Base-by-base conservation (phyloP, 1,140 invertebrate genomes). In the Gonatopus flavifemur region DNA sequence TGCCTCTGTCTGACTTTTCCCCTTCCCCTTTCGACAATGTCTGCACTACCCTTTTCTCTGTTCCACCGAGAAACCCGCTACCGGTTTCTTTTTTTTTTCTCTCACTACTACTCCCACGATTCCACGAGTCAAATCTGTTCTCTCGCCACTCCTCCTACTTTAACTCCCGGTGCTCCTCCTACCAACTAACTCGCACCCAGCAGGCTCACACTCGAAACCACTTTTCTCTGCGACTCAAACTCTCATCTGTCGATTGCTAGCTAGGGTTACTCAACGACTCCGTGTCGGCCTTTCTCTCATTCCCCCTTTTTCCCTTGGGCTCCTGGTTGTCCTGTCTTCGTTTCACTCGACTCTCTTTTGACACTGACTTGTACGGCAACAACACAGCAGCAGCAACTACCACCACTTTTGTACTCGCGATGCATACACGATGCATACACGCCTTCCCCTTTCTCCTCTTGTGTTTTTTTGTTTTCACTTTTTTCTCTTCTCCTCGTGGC, bases 221-320 rank as follows among this genome's bases (percentile, higher is more conserved):
- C 59, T 62, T 61, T 50, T n/a, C n/a, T n/a, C 42, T 35, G 36
- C 50, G 58, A 54, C 54, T 62, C 58, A 44, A 62, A 57, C 30
- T 45, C 58, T 57, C 49, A 47, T 57, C 20, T 18, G 22, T 41
- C 39, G 9, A 25, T 41, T 25, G 13, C 25, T 15, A 16, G 19
- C 13, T 32, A 32, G 31, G 31, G n/a, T 32, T 32, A 12, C 31
- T 32, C 19, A n/a, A n/a, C n/a, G n/a, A 18, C 35, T 36, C 16
- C 13, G 25, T 28, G 25, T 6, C 25, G 25, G 16, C 35, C 16
- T 16, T 36, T 3, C 3, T 36, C 35, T 12, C 12, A n/a, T 10
- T n/a, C 20, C 37, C 12, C 12, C 5, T 13, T 22, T 39, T 38
- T 12, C 16, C 21, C 18, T 20, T 9, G 0, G 10, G n/a, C 12